A percentile compares a stretch with the other conserved stretches of the same genome.
These are phyloP conservation scores for Macroglossus sobrinus DNA, from an alignment of 2,113 vertebrate genomes.

Conservation along the genomic window DNA sequence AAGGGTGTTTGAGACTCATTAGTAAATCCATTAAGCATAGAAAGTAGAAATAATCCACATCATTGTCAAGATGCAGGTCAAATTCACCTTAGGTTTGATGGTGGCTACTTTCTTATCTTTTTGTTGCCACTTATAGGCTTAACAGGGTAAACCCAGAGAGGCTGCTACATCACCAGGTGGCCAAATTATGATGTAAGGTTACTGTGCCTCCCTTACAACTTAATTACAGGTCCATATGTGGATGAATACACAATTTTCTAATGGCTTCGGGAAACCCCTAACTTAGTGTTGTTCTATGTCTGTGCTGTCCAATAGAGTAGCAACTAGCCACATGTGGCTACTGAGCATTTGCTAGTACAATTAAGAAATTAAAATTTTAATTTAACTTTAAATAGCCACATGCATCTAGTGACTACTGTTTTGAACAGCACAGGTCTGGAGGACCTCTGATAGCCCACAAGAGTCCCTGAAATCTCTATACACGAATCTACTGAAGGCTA, in stretches of 20 bases:
- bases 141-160: background rate
- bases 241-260: background rate
- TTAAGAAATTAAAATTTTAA: background rate
- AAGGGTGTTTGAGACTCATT: constrained; percentile 34
- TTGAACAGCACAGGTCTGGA: constrained; percentile 3
- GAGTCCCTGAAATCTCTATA: background rate
- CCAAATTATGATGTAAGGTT: background rate
- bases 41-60: constrained; percentile 57
- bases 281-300: background rate
- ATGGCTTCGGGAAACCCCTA: background rate
- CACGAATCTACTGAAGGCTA: background rate
- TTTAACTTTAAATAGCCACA: background rate
- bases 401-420: background rate
- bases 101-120: background rate
- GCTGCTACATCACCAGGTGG: background rate
- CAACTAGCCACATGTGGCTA: background rate
- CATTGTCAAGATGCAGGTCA: background rate
- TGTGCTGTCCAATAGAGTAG: background rate
- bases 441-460: background rate
- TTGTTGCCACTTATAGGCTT: background rate
- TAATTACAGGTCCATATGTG: background rate
- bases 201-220: background rate
- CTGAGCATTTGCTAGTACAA: background rate
- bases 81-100: background rate
- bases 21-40: constrained; percentile 40